These are phyloP conservation scores for Macaca nemestrina DNA, from an alignment of 2,113 vertebrate genomes.

Conservation along the genomic window DNA sequence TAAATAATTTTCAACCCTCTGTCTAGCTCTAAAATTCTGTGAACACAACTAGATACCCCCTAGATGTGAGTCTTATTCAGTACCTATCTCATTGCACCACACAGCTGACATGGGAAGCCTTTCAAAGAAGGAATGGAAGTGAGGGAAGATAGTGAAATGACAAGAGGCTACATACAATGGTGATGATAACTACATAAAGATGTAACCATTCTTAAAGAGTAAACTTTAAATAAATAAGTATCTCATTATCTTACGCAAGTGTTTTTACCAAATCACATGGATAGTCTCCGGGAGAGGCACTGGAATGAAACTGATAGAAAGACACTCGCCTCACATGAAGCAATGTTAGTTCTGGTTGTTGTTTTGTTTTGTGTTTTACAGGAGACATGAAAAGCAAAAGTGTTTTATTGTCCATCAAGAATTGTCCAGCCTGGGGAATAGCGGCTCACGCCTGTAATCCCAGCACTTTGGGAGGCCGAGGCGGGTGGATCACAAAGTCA, in stretches of 20 bases:
- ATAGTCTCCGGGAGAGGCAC: background rate
- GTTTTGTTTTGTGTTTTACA: background rate
- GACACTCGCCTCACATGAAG: background rate
- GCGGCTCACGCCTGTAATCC: too few species aligned
- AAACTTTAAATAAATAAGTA: background rate
- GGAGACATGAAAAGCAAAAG: background rate
- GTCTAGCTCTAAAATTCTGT: background rate
- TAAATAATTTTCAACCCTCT: background rate
- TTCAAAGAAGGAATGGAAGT: background rate
- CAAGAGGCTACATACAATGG: background rate
- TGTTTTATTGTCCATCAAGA: too few species aligned
- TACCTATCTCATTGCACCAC: background rate
- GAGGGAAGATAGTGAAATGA: background rate
- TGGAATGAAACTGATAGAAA: background rate
- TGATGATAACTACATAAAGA: background rate
- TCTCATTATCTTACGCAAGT: background rate
- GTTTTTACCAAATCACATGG: background rate
- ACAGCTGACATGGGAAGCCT: background rate
- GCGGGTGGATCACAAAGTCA: rapidly evolving
- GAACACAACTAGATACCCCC: background rate
- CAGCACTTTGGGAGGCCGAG: too few species aligned
- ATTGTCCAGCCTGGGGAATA: rapidly evolving
- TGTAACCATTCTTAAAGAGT: background rate
- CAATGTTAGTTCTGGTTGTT: background rate
- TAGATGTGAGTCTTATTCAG: background rate